Evolutionary conservation across 2,888 invertebrate genomes (phyloP).

Genomic region (Poecilus cupreus): DNA sequence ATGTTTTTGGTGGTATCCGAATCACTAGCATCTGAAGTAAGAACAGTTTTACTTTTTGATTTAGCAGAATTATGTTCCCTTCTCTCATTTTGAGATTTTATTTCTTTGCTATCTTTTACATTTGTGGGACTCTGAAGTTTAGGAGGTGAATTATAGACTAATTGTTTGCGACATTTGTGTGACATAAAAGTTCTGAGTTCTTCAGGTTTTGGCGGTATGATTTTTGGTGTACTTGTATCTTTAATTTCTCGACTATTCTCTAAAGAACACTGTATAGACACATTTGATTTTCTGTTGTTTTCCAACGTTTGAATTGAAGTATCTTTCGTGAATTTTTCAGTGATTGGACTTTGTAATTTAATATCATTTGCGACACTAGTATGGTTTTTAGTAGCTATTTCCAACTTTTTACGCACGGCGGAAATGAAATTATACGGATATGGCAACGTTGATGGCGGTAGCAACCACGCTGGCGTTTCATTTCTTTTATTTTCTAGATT

Average conservation of each 20-base stretch:
- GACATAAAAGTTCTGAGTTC: conserved; percentile 10
- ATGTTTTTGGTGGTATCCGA: conserved; percentile 72
- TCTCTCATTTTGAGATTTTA: background rate
- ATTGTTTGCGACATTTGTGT: conserved; percentile 45
- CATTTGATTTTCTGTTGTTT: conserved; percentile 33
- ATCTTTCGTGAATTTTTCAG: background rate
- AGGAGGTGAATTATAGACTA: conserved; percentile 8
- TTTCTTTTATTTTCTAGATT: background rate
- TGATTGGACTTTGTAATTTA: conserved; percentile 64
- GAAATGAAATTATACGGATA: conserved; percentile 79
- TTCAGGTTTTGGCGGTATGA: conserved; percentile 26
- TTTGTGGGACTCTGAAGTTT: background rate
- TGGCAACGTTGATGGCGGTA: conserved; percentile 70
- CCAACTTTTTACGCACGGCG: conserved; percentile 77
- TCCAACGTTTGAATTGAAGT: conserved; percentile 28
- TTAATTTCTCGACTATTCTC: conserved; percentile 12
- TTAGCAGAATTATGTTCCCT: conserved; percentile 69
- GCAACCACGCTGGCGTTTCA: conserved; percentile 69
- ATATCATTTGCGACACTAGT: conserved; percentile 63
- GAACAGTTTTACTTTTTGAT: conserved; percentile 63
- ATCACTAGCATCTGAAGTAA: conserved; percentile 65
- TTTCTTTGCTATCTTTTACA: conserved; percentile 5
- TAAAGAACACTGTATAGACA: conserved; percentile 45
- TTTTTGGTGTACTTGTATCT: conserved; percentile 7
- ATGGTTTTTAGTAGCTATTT: conserved; percentile 66